These are phyloP conservation scores for Agrochola litura DNA, from an alignment of 2,888 invertebrate species.

Conservation along the genomic window DNA sequence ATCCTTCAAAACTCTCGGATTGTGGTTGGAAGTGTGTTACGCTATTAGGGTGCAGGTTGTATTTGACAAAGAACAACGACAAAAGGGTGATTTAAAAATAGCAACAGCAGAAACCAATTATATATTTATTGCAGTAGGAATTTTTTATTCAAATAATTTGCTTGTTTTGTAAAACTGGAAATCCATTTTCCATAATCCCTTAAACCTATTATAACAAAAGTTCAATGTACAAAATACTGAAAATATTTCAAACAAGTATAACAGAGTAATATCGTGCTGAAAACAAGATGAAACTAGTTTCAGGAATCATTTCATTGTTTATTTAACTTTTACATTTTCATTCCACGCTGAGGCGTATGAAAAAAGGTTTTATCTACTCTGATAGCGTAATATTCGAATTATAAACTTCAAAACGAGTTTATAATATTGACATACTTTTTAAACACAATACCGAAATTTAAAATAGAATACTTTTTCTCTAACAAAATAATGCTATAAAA, in stretches of 20 bases:
- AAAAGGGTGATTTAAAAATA: not conserved
- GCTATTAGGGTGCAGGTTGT: not conserved
- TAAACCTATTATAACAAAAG: slow-evolving; percentile 14
- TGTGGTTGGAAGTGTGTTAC: not conserved
- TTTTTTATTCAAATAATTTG: not conserved
- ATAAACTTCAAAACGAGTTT: no score
- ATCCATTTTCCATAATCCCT: slow-evolving; percentile 6
- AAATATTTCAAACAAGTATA: slow-evolving; percentile 18
- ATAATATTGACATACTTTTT: no score
- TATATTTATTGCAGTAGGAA: not conserved
- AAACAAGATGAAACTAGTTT: slow-evolving; percentile 58
- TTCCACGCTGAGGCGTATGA: slow-evolving; percentile 17
- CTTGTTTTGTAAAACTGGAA: not conserved
- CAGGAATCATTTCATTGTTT: slow-evolving; percentile 31
- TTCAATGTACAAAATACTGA: slow-evolving; percentile 5
- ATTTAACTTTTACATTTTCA: slow-evolving; percentile 36
- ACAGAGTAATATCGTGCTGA: slow-evolving; percentile 28
- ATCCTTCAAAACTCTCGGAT: no score
- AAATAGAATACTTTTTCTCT: no score
- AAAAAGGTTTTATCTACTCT: no score
- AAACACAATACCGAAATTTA: no score
- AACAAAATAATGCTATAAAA: no score
- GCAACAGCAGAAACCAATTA: not conserved
- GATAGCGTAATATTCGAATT: no score
- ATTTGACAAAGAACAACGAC: not conserved